Evolutionary conservation across 2,888 invertebrate genomes (phyloP).

Genomic region (Drosophila macrospina): DNA sequence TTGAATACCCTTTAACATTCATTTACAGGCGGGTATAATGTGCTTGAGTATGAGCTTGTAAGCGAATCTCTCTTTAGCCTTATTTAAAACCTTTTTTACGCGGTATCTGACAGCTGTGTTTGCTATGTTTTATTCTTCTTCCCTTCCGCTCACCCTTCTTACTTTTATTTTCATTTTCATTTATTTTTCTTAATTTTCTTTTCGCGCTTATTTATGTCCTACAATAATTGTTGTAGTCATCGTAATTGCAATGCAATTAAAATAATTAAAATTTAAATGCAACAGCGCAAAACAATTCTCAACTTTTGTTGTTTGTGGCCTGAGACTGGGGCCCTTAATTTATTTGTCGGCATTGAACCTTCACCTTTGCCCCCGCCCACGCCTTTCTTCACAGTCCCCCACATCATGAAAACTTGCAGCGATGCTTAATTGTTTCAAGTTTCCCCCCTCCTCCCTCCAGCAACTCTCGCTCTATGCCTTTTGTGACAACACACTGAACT

Average conservation of each 20-base stretch:
- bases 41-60: no score
- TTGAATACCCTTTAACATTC: background rate
- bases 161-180: background rate
- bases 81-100: background rate
- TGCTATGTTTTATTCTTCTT: no score
- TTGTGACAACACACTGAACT: conserved; percentile 63
- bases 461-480: conserved; percentile 17
- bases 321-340: conserved; percentile 31
- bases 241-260: conserved; percentile 76
- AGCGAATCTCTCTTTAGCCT: background rate
- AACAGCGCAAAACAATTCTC: conserved; percentile 29
- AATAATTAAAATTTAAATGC: conserved; percentile 69
- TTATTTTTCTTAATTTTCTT: conserved; percentile 16
- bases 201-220: conserved; percentile 32
- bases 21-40: background rate
- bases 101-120: background rate
- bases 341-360: conserved; percentile 65
- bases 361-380: conserved; percentile 45
- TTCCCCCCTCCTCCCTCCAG: background rate
- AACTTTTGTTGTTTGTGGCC: conserved; percentile 16
- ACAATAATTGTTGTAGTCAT: conserved; percentile 54
- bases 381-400: conserved; percentile 17
- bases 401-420: conserved; percentile 37
- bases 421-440: conserved; percentile 65
- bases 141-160: no score